Evolutionary conservation across 30 jellyfish, hydroid and myxozoan species (phyloP).

Genomic region (Aurelia coerulea): DNA sequence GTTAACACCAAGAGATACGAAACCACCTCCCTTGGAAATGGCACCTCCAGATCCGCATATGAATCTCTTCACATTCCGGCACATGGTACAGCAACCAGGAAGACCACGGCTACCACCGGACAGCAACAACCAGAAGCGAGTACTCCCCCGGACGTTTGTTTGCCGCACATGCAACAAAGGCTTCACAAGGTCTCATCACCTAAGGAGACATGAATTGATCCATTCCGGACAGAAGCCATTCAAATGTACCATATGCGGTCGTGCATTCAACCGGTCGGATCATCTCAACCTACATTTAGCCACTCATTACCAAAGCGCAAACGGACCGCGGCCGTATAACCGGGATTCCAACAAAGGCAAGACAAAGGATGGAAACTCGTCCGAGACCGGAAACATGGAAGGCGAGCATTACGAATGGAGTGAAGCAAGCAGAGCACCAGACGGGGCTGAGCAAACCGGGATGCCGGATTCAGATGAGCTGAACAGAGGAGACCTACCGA

Average conservation of each 20-base stretch:
- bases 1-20: slow-evolving; percentile 31
- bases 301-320: slow-evolving; percentile 67
- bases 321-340: slow-evolving; percentile 53
- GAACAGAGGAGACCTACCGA: background rate
- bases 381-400: background rate
- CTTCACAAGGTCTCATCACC: slow-evolving; percentile 70
- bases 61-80: slow-evolving; percentile 61
- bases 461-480: background rate
- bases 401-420: background rate
- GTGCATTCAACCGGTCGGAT: slow-evolving; percentile 74
- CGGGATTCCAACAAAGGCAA: slow-evolving; percentile 37
- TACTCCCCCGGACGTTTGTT: slow-evolving; percentile 70
- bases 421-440: background rate
- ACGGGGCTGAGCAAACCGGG: background rate
- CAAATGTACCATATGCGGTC: slow-evolving; percentile 73
- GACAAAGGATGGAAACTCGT: slow-evolving; percentile 17
- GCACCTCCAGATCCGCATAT: slow-evolving; percentile 45
- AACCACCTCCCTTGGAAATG: slow-evolving; percentile 18
- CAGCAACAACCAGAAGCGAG: slow-evolving; percentile 33
- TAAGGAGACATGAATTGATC: slow-evolving; percentile 63
- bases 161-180: slow-evolving; percentile 70
- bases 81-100: slow-evolving; percentile 60
- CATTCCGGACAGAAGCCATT: slow-evolving; percentile 76
- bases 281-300: slow-evolving; percentile 74
- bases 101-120: slow-evolving; percentile 33